Evolutionary conservation across 1,140 invertebrate species (phyloP).

Genomic region (Eumaeus atala): DNA sequence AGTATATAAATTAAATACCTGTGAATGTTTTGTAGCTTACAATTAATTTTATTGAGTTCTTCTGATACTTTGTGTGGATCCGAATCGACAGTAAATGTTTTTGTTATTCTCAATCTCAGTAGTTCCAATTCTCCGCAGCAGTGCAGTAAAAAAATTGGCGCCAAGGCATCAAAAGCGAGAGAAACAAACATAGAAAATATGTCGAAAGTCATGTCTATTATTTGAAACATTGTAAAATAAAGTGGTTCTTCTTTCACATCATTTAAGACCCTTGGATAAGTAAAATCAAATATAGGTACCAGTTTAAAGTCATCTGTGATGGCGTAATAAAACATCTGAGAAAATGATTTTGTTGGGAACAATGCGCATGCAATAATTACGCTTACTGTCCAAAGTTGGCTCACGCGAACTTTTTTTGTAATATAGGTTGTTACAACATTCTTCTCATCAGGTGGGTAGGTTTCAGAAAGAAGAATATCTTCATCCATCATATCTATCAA

Average conservation of each 20-base stretch:
- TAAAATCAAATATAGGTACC: slow-evolving; percentile 34
- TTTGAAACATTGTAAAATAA: slow-evolving; percentile 18
- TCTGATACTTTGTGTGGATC: slow-evolving; percentile 12
- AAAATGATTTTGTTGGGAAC: slow-evolving; percentile 30
- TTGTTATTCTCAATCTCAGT: slow-evolving; percentile 21
- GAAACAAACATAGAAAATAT: slow-evolving; percentile 27
- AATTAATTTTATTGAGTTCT: slow-evolving; percentile 29
- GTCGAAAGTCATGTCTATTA: slow-evolving; percentile 27
- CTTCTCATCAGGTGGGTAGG: slow-evolving; percentile 23
- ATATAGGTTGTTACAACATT: slow-evolving; percentile 28
- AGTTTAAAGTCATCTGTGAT: slow-evolving; percentile 28
- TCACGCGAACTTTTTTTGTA: slow-evolving; percentile 23
- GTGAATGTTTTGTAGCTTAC: slow-evolving; percentile 37
- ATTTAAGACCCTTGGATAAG: slow-evolving; percentile 32
- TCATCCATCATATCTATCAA: slow-evolving; percentile 29
- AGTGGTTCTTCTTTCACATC: slow-evolving; percentile 23
- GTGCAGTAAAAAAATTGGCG: slow-evolving; percentile 39
- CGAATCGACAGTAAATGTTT: slow-evolving; percentile 20
- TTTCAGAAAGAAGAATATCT: slow-evolving; percentile 23
- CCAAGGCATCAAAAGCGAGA: slow-evolving; percentile 31
- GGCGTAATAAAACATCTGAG: slow-evolving; percentile 27
- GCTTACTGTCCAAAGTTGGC: slow-evolving; percentile 28
- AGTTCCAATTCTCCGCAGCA: slow-evolving; percentile 35
- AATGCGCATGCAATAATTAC: slow-evolving; percentile 15
- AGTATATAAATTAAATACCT: slow-evolving; percentile 23